Evolutionary conservation across 2,113 vertebrate genomes (phyloP), one percentile per base, ranked within the genome.

Genomic region (Ptilonorhynchus violaceus): DNA sequence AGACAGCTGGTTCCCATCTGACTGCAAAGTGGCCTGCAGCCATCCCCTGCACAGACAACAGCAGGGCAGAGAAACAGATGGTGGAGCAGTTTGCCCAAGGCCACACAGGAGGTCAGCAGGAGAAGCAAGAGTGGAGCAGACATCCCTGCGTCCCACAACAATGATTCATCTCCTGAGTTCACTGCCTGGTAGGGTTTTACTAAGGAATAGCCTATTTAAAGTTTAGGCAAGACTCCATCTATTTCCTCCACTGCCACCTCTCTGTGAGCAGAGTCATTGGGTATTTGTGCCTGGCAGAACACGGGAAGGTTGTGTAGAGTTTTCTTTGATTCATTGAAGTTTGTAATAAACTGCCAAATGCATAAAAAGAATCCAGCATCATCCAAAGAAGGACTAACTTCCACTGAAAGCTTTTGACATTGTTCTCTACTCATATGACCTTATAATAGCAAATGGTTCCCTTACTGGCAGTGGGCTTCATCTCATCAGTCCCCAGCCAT

Each of bases 51-150:
- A 69, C 46, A 79, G n/a, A 88, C 21, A 91, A 88, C 88, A 87
- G 52, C 9, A 9, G 49, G 23, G 31, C 46, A 39, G 73, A 85
- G 85, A 96, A 96, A 88, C 93, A 95, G 85, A 91, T 93, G 94
- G 89, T 64, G 53, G 50, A 96, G 46, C 20, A 24, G 46, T 69
- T 92, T 96, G 93, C 74, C 85, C 75, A 85, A 73, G 73, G 84
- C 92, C 62, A 58, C 37, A 30, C 22, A 96, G 62, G 74, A 87
- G 25, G 37, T 93, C 89, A 91, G 30, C 44, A 64, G 80, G 31
- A 96, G 93, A 94, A 89, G 50, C 14, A 85, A n/a, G 75, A 87
- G n/a, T 28, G 50, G 37, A 92, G 39, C 69, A 82, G 74, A 60
- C 37, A 91, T 39, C 78, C 31, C 53, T 15, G 9, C 58, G 53